Evolutionary conservation across 1,140 invertebrate species (phyloP).

Genomic region (Drosophila biarmipes): DNA sequence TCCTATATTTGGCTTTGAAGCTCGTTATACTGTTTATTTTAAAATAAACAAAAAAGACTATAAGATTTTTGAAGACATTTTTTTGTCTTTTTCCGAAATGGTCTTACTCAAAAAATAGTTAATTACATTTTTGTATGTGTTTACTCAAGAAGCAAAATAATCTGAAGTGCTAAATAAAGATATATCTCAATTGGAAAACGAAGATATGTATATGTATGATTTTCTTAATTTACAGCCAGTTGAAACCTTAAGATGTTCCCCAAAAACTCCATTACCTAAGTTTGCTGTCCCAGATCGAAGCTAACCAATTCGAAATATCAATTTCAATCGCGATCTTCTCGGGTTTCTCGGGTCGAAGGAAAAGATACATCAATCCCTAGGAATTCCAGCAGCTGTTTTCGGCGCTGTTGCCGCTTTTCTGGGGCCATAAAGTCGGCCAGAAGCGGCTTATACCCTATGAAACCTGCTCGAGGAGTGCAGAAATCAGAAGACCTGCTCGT

Average conservation of each 20-base stretch:
- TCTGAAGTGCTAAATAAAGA: background rate
- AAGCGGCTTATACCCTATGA: background rate
- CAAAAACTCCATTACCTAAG: too few species aligned
- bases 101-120: too few species aligned
- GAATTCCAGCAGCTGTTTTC: conserved; percentile 29
- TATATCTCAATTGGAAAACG: background rate
- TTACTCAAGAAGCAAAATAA: background rate
- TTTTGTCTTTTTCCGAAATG: too few species aligned
- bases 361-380: conserved; percentile 13
- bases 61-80: too few species aligned
- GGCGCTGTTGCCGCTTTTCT: conserved; percentile 44
- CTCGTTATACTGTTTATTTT: too few species aligned
- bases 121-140: background rate
- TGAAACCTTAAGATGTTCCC: too few species aligned
- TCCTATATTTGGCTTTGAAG: too few species aligned
- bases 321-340: conserved; percentile 17
- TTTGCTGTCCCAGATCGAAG: background rate
- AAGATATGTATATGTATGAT: background rate
- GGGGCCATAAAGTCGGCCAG: conserved; percentile 6
- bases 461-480: conserved; percentile 28
- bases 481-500: conserved; percentile 23
- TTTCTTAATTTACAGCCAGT: too few species aligned
- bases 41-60: too few species aligned
- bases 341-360: conserved; percentile 2
- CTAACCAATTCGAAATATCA: conserved; percentile 23